phyloP scores from a whole-genome alignment of 2,113 vertebrate species.

The Oncorhynchus clarkii region DNA sequence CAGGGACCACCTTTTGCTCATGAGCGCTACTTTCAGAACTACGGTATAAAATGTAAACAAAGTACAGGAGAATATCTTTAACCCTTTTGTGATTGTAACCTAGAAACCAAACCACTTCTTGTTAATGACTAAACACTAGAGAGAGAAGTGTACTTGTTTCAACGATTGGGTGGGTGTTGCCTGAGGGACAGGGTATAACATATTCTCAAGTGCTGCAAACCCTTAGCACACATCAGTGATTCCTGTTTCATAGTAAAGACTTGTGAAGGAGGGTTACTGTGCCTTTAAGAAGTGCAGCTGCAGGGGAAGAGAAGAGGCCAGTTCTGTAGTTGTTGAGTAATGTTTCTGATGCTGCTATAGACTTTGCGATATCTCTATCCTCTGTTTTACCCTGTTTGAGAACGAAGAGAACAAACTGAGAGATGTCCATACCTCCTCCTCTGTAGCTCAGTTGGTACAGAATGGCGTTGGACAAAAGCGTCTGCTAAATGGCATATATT shows the following conservation, averaged over 20 bases:
- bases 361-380: constrained; percentile 34
- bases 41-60: too few species aligned
- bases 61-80: neutral
- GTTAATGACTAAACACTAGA: neutral
- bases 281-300: constrained; percentile 29
- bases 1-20: too few species aligned
- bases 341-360: constrained; percentile 1
- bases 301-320: neutral
- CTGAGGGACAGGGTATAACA: constrained; percentile 2
- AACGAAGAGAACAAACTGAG: constrained; percentile 6
- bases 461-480: too few species aligned
- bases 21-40: too few species aligned
- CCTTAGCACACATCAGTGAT: neutral
- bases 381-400: constrained; percentile 13
- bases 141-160: neutral
- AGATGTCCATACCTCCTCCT: neutral
- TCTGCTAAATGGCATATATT: too few species aligned
- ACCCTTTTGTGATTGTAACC: neutral
- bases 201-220: neutral
- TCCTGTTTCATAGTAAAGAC: constrained; percentile 31
- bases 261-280: neutral
- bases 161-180: neutral
- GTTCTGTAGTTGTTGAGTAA: constrained; percentile 37
- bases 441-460: too few species aligned
- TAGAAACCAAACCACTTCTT: neutral